Base-by-base conservation (phyloP, 2,113 vertebrate species). In the Opisthocomus hoazin region DNA sequence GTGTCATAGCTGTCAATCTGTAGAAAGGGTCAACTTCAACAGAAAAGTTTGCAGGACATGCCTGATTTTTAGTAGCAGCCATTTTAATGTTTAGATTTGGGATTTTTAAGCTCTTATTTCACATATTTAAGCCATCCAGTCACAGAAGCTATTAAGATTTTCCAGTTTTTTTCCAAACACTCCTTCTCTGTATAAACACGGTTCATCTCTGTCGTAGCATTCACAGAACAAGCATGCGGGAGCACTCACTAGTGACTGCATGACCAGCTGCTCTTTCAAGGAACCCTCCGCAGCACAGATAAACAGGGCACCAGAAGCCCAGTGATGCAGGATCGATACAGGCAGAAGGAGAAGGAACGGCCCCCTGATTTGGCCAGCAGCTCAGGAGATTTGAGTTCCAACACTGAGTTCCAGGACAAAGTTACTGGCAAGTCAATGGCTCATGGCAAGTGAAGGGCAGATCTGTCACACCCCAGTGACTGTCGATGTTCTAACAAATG, bases 371-470 rank as follows among this genome's bases (percentile, higher is more conserved):
- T n/a, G 11, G 11, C 23, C 48, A 71, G 15, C 26, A 94, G 36
- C 54, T 89, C 71, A 29, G 30, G 12, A 73, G 30, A 66, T 50
- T 45, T 34, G 41, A 45, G 11, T 41, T 70, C 39, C 29, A 87
- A 23, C 23, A 27, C 12, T 5, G 15, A n/a, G 4, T 64, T 45
- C 21, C 32, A 43, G 12, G n/a, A n/a, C 4, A 18, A 75, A 70
- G 11, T 45, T n/a, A 45, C 6, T 14, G 12, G 20, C n/a, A 77
- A 43, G 46, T 43, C 51, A 70, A 15, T 9, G 24, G 14, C 7
- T 32, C 11, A 17, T 0, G 5, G 48, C 29, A 58, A 4, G 0
- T 0, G 1, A 70, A 75, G 32, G n/a, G n/a, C n/a, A 58, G 24
- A 66, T 23, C 22, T 5, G 2, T 27, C 7, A 4, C 1, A 4